phyloP scores from a whole-genome alignment of 2,797 vertebrate species.

The Florisuga fusca region DNA sequence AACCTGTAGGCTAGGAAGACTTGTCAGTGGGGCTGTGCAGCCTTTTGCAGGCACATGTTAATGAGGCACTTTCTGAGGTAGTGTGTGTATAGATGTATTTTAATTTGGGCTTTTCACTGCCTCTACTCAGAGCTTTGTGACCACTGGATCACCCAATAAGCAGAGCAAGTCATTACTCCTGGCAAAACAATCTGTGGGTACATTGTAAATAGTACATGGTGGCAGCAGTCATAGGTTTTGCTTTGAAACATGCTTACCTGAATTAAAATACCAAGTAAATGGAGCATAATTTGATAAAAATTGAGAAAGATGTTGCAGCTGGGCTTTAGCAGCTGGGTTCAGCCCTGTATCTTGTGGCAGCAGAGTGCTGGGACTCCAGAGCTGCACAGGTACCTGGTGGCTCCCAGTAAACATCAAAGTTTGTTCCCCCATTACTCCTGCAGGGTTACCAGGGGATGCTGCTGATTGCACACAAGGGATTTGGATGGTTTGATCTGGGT shows the following conservation, averaged over 20 bases:
- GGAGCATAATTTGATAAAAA: not conserved
- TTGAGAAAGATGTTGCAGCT: not conserved
- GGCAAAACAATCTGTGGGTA: not conserved
- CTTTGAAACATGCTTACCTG: not conserved
- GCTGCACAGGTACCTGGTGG: not conserved
- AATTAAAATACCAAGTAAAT: not conserved
- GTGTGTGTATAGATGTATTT: not conserved
- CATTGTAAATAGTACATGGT: not conserved
- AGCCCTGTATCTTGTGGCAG: fast-evolving
- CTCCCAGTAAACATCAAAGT: not conserved
- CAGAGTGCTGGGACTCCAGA: not conserved
- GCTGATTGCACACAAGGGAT: fast-evolving
- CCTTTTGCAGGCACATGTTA: not conserved
- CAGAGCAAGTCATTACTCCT: fast-evolving
- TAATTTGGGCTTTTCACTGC: not conserved
- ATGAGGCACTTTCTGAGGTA: not conserved
- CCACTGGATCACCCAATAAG: not conserved
- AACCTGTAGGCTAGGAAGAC: not conserved
- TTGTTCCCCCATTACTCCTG: not conserved
- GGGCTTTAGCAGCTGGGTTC: not conserved
- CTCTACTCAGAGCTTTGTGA: not conserved
- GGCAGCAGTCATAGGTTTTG: not conserved
- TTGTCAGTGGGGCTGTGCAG: not conserved
- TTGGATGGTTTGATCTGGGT: not conserved
- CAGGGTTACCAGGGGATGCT: not conserved